Evolutionary conservation across 2,113 vertebrate genomes (phyloP).

Genomic region (Menidia beryllina): DNA sequence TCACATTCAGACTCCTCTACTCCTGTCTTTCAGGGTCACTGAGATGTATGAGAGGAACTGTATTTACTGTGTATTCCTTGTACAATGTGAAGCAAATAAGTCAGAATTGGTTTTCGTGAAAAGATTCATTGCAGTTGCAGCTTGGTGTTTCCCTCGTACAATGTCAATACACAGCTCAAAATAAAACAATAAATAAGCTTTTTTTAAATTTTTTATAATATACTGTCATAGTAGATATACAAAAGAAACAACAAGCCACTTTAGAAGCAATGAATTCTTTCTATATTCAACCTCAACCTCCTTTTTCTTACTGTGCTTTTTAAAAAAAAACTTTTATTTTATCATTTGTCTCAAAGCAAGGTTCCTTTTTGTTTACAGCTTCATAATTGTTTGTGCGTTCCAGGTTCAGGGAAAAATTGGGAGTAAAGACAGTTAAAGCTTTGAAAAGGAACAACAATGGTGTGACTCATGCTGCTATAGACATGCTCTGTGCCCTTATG

Average conservation of each 20-base stretch:
- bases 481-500: slow-evolving; percentile 99
- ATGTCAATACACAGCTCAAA: neutral
- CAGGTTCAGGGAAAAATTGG: slow-evolving; percentile 95
- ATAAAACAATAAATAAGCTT: slow-evolving; percentile 16
- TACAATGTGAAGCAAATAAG: slow-evolving; percentile 47
- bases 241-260: slow-evolving; percentile 44
- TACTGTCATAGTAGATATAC: neutral
- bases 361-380: neutral
- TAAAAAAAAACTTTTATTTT: neutral
- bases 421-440: slow-evolving; percentile 97
- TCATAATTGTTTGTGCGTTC: slow-evolving; percentile 41
- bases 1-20: slow-evolving; percentile 20
- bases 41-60: slow-evolving; percentile 77
- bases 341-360: neutral
- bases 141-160: slow-evolving; percentile 54
- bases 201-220: slow-evolving; percentile 21
- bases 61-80: slow-evolving; percentile 62
- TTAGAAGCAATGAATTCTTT: slow-evolving; percentile 65
- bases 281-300: slow-evolving; percentile 64
- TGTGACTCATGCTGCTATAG: slow-evolving; percentile 95
- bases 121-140: slow-evolving; percentile 63
- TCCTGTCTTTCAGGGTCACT: slow-evolving; percentile 64
- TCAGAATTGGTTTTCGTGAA: slow-evolving; percentile 51
- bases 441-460: slow-evolving; percentile 95
- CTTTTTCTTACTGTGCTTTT: slow-evolving; percentile 3